Base-by-base conservation (phyloP, 2,113 vertebrate species). In the Larimichthys polyactis region DNA sequence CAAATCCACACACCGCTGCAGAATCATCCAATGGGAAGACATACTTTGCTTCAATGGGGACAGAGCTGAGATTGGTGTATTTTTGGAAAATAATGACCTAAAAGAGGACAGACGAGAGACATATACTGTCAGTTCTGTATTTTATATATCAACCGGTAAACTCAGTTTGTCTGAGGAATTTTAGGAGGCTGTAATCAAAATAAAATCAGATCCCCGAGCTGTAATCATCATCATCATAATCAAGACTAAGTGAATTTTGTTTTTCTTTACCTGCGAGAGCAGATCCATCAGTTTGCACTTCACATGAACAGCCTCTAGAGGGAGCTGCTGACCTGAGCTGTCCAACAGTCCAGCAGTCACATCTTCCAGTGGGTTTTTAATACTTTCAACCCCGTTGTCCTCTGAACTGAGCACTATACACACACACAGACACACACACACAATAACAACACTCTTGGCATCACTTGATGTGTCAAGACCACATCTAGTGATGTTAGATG, bases 1-100 rank as follows among this genome's bases (percentile, higher is more conserved):
- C 96, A 80, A 98, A 98, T 11, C 96, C 97, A 88, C 96, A 97
- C 49, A 98, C 97, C 1, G 96, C 96, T 27, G 96, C 97, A 32
- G 94, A 96, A 14, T 96, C 96, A 2, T 96, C 96, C 93, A 97
- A 83, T 4, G 97, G 97, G 91, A 98, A 98, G 55, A 97, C 93
- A 22, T 96, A 98, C 82, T 97, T 98, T 4, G 96, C 96, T 84
- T 98, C 97, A 67, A 97, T 97, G 59, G 96, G 94, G 44, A 89
- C 83, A 0, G 52, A 22, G 62, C 91, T 96, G 71, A 80, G 87
- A 79, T 97, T 98, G 71, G 92, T 96, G 87, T 97, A 98, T 11
- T 93, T 96, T 77, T 98, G 97, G 92, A 97, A 98, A 72, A 97
- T 92, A 78, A 96, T 32, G 60, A 98, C 94, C 97, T 97, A 3